Evolutionary conservation across 2,797 vertebrate species (phyloP).

Genomic region (Lophotriccus pileatus): DNA sequence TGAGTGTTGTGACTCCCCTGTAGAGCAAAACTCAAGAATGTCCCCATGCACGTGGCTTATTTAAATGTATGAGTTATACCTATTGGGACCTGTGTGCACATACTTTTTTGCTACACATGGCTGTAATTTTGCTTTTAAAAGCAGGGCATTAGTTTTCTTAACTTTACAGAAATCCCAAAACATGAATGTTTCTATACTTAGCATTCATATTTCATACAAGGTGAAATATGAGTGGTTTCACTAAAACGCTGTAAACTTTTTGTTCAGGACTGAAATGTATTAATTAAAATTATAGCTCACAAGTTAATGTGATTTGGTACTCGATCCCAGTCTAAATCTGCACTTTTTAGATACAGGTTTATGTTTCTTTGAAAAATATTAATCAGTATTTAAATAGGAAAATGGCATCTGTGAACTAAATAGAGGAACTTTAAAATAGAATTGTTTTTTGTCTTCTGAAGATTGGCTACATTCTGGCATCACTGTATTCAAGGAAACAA

Average conservation of each 20-base stretch:
- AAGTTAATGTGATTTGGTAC: neutral
- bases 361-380: neutral
- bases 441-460: neutral
- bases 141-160: neutral
- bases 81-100: neutral
- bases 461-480: neutral
- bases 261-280: neutral
- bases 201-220: neutral
- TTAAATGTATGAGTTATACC: neutral
- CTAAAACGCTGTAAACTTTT: neutral
- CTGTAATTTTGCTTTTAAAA: neutral
- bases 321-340: rapidly evolving
- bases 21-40: neutral
- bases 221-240: neutral
- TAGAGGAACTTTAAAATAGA: neutral
- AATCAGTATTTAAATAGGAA: neutral
- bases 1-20: slow-evolving; percentile 24
- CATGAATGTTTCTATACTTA: neutral
- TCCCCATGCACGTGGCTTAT: neutral
- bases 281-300: neutral
- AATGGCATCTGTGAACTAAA: neutral
- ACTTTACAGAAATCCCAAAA: neutral
- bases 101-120: neutral
- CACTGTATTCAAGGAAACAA: neutral
- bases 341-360: neutral